Evolutionary conservation across 1,140 invertebrate species (phyloP).

Genomic region (Palaemon carinicauda): DNA sequence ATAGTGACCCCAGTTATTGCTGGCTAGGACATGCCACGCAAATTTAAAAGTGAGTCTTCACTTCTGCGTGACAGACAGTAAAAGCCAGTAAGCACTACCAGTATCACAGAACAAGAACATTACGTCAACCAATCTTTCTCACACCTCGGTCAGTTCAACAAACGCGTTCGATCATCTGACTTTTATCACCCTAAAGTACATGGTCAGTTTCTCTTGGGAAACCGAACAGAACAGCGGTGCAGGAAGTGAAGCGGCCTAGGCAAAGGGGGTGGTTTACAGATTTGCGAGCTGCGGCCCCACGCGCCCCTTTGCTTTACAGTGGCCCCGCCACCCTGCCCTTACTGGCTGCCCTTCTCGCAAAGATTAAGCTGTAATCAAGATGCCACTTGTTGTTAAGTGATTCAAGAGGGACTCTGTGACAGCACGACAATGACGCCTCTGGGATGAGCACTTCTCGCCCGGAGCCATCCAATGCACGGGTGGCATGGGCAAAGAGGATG

Average conservation of each 20-base stretch:
- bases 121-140: not conserved
- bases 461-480: conserved; percentile 46
- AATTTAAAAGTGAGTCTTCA: conserved; percentile 32
- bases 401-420: conserved; percentile 40
- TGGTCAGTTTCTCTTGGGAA: conserved; percentile 54
- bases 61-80: conserved; percentile 51
- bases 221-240: conserved; percentile 49
- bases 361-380: conserved; percentile 49
- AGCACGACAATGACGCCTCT: conserved; percentile 46
- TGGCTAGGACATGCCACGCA: conserved; percentile 48
- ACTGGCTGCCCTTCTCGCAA: conserved; percentile 31
- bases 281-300: conserved; percentile 46
- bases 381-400: conserved; percentile 46
- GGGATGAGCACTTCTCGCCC: conserved; percentile 27
- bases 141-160: conserved; percentile 16
- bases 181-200: conserved; percentile 55
- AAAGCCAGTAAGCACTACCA: conserved; percentile 56
- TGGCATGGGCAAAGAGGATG: conserved; percentile 50
- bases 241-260: conserved; percentile 25
- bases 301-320: conserved; percentile 27
- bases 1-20: conserved; percentile 55
- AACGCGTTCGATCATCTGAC: not conserved
- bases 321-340: conserved; percentile 48
- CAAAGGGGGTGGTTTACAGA: conserved; percentile 42
- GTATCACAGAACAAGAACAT: conserved; percentile 58